Conservation (phyloP, 30 jellyfish, hydroid and myxozoan genomes). For the Rhopilema esculentum region DNA sequence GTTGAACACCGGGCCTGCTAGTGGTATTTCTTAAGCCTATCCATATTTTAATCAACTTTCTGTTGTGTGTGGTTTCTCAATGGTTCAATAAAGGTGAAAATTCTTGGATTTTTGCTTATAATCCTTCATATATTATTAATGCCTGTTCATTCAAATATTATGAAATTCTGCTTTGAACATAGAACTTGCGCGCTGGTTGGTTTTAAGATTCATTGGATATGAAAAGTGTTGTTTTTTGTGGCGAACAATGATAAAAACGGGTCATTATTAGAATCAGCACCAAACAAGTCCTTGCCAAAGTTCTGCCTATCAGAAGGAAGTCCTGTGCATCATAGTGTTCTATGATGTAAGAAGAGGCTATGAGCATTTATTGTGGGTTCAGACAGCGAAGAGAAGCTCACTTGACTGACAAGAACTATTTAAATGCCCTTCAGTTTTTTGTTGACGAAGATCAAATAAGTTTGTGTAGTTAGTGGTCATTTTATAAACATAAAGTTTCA, state of each 20-base stretch:
- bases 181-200: neutral
- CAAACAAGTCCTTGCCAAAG: neutral
- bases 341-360: neutral
- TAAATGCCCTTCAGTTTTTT: too few relatives aligned
- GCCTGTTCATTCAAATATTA: neutral
- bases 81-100: neutral
- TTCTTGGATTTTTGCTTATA: neutral
- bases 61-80: neutral
- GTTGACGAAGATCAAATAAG: too few relatives aligned
- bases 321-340: neutral
- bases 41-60: neutral
- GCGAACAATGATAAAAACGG: neutral
- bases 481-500: too few relatives aligned
- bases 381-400: too few relatives aligned
- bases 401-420: too few relatives aligned
- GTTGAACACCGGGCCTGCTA: too few relatives aligned
- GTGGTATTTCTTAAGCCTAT: neutral
- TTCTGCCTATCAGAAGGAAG: neutral
- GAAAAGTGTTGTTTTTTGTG: neutral
- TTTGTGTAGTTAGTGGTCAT: too few relatives aligned
- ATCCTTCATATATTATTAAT: neutral
- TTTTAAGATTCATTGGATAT: neutral
- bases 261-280: neutral
- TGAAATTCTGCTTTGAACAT: neutral
- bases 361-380: neutral